Base-by-base conservation (phyloP, 2,888 invertebrate genomes). In the Tetragonisca angustula region DNA sequence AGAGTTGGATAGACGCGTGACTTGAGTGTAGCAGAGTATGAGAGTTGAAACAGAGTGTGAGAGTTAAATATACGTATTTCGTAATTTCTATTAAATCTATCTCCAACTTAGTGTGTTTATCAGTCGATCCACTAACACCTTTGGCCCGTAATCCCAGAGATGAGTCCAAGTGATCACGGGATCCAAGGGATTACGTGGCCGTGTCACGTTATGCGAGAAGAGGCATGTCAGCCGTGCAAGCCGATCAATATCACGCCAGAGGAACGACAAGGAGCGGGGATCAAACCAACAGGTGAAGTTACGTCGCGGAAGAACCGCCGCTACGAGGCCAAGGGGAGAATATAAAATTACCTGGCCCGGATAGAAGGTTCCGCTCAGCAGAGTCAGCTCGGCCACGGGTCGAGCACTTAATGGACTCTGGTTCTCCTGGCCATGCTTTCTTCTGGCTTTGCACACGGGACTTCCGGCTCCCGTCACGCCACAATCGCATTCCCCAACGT, bases 201-300 rank as follows among this genome's bases (percentile, higher is more conserved):
- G 61, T 79, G 87, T 89, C 88, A 84, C 85, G 89, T 89, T 87
- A 87, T 83, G n/a, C n/a, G n/a, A n/a, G n/a, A 52, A 70, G 67
- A 15, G 64, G 67, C 36, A 74, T 67, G 77, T 70, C 50, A 56
- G 65, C n/a, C 54, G 72, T 49, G 56, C 56, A 49, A 6, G 75
- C 36, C 88, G 90, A 89, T 89, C 89, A 90, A 89, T 89, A 89
- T 90, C 77, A 78, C 86, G 78, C 32, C 76, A 70, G 49, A 86
- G 75, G 75, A 72, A 76, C 79, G 81, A 59, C 84, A 82, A 62
- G 70, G 81, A 74, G 81, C 32, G 77, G 61, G 4, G 62, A n/a
- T n/a, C 77, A 87, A 27, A 84, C 90, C 90, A 90, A 90, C 90
- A 90, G 90, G 90, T 90, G 90, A 90, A 88, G 89, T 81, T 85